phyloP scores from a whole-genome alignment of 2,888 invertebrate genomes.

The Oligia fasciuncula region DNA sequence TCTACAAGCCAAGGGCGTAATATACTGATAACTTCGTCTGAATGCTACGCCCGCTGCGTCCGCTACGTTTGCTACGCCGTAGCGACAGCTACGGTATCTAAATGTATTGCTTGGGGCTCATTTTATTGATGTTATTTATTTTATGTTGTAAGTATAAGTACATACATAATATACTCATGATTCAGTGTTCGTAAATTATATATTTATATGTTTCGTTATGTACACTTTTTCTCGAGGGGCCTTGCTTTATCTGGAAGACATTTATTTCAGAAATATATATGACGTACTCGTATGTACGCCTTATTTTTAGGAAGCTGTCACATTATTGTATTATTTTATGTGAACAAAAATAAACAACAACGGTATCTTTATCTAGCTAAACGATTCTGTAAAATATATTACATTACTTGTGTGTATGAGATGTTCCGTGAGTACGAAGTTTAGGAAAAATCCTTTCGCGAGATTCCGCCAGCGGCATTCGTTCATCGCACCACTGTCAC shows the following conservation, averaged over 20 bases:
- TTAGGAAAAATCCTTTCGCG: conserved; percentile 38
- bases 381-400: conserved; percentile 38
- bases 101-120: background rate
- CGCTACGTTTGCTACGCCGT: conserved; percentile 20
- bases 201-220: background rate
- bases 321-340: conserved; percentile 12
- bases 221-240: background rate
- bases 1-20: background rate
- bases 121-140: background rate
- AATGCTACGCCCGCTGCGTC: background rate
- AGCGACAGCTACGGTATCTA: conserved; percentile 18
- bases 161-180: background rate
- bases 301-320: conserved; percentile 15
- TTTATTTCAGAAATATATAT: conserved; percentile 17
- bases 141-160: background rate
- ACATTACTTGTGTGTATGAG: conserved; percentile 17
- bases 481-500: conserved; percentile 58
- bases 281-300: too few relatives aligned
- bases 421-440: conserved; percentile 22
- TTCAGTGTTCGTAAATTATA: background rate
- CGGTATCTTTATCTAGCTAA: conserved; percentile 28
- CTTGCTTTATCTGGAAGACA: background rate
- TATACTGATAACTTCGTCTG: background rate
- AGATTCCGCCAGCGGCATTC: conserved; percentile 49
- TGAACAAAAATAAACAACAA: conserved; percentile 36